These are phyloP conservation scores for Strigamia crassipes DNA, from an alignment of 2,888 invertebrate genomes.

Conservation along the genomic window DNA sequence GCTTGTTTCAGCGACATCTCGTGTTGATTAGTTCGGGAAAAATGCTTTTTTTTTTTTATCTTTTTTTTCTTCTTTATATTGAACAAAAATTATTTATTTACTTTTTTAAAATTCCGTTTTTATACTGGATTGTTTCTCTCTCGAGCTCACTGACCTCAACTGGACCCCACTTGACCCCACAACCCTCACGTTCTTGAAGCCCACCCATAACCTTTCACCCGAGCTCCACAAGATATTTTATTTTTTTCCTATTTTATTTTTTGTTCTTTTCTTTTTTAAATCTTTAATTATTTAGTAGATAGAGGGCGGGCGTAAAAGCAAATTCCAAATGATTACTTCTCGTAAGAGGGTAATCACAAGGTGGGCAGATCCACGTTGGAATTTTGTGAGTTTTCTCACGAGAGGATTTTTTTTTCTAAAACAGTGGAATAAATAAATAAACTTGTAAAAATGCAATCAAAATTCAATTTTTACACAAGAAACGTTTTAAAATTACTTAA, in stretches of 20 bases:
- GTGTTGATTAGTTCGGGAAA: neutral
- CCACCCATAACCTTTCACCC: slow-evolving; percentile 42
- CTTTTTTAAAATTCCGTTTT: neutral
- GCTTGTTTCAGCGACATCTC: neutral
- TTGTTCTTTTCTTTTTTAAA: slow-evolving; percentile 3
- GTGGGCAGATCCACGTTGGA: slow-evolving; percentile 38
- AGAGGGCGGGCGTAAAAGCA: slow-evolving; percentile 40
- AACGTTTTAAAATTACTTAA: too few relatives aligned
- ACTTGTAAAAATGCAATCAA: neutral
- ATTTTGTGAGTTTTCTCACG: slow-evolving; percentile 39
- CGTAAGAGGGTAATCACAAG: slow-evolving; percentile 34
- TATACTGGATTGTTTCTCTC: slow-evolving; percentile 12
- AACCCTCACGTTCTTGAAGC: slow-evolving; percentile 35
- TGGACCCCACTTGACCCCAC: slow-evolving; percentile 34
- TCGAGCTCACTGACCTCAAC: slow-evolving; percentile 17
- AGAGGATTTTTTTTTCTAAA: neutral
- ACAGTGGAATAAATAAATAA: neutral
- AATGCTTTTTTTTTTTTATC: neutral
- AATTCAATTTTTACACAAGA: too few relatives aligned
- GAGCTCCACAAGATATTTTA: neutral
- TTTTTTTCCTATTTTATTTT: slow-evolving; percentile 5
- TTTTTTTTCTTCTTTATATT: neutral
- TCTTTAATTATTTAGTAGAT: slow-evolving; percentile 42
- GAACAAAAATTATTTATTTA: neutral
- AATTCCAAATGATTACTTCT: slow-evolving; percentile 35